These are phyloP conservation scores for Tragelaphus imberbis DNA, from an alignment of 2,113 vertebrate species.

Conservation along the genomic window DNA sequence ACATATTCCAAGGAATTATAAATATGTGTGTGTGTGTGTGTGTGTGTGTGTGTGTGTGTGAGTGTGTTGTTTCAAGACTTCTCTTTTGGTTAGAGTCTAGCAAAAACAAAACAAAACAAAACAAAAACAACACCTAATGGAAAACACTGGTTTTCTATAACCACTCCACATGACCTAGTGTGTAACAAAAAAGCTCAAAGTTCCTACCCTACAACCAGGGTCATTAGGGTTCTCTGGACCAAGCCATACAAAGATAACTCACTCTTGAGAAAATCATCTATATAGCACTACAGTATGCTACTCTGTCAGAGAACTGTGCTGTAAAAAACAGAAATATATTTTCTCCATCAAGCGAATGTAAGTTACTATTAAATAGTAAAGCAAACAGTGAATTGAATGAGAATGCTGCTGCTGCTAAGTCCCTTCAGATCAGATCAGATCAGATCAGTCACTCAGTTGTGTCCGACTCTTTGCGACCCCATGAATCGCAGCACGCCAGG, in stretches of 20 bases:
- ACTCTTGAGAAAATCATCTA: background rate
- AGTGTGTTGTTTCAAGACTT: background rate
- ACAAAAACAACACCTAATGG: background rate
- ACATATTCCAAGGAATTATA: background rate
- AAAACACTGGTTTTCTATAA: background rate
- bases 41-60: background rate
- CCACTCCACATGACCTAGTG: background rate
- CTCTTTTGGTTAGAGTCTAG: background rate
- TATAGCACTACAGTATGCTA: background rate
- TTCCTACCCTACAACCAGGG: background rate
- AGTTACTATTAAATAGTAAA: background rate
- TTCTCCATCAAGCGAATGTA: background rate
- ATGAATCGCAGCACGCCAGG: background rate
- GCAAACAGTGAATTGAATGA: background rate
- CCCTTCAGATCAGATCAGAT: background rate
- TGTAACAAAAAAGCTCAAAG: background rate
- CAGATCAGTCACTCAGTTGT: background rate
- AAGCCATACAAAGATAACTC: background rate
- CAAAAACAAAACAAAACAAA: background rate
- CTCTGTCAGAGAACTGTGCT: background rate
- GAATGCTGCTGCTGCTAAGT: background rate
- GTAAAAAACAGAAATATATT: background rate
- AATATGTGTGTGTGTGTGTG: accelerated
- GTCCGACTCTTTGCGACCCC: accelerated
- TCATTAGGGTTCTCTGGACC: background rate